Percentiles rank a stretch among this genome's conserved stretches.
Evolutionary conservation across 2,113 vertebrate species (phyloP).

Genomic region (Crotophaga sulcirostris): DNA sequence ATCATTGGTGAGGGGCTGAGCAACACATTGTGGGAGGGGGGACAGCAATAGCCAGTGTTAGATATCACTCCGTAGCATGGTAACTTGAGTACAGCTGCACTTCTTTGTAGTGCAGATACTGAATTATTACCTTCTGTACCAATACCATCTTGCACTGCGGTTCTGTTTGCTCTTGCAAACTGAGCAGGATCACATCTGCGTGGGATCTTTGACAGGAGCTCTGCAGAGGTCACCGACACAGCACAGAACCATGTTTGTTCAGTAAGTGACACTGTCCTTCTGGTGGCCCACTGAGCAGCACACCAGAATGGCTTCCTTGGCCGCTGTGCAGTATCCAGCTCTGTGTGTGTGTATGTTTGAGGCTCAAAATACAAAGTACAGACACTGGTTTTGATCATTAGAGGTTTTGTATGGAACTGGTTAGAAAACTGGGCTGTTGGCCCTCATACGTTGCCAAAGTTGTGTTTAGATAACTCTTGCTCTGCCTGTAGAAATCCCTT

Average conservation of each 20-base stretch:
- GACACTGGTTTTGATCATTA: not conserved
- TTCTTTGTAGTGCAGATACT: not conserved
- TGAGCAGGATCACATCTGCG: not conserved
- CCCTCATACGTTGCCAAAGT: not conserved
- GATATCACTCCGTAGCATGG: not conserved
- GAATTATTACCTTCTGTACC: not conserved
- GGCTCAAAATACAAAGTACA: constrained; percentile 8
- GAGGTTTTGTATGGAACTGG: not conserved
- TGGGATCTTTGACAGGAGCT: not conserved
- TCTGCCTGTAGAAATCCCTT: constrained; percentile 7
- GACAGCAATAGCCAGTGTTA: not conserved
- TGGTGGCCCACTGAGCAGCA: not conserved
- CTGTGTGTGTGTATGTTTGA: not conserved
- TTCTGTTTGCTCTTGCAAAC: constrained; percentile 31
- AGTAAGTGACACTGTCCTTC: not conserved
- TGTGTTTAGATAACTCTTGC: constrained; percentile 6
- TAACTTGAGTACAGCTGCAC: not conserved
- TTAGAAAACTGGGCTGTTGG: constrained; percentile 21
- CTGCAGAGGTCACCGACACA: not conserved
- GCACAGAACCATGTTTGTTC: not conserved
- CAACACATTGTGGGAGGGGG: not conserved
- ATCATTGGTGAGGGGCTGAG: not conserved
- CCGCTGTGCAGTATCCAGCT: not conserved
- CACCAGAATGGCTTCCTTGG: not conserved
- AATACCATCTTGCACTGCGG: not conserved